Evolutionary conservation across 92 coral and sea anemone species (phyloP).

Genomic region (Scolanthus callimorphus): DNA sequence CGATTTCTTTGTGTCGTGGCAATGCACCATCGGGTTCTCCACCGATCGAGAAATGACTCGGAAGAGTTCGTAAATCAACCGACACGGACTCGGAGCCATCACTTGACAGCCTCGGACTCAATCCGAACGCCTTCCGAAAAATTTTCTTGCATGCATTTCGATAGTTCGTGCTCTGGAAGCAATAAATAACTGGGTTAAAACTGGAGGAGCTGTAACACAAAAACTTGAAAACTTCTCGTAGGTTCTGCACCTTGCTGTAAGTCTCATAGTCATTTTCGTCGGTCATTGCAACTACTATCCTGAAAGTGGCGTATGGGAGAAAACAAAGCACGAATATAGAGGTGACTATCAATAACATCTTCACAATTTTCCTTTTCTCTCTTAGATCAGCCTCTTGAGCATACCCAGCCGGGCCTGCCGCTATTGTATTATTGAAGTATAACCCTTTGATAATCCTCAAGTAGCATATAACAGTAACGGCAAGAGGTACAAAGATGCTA

Average conservation of each 20-base stretch:
- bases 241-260: constrained; percentile 16
- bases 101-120: not conserved
- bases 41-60: not conserved
- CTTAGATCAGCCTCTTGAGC: constrained; percentile 47
- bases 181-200: constrained; percentile 70
- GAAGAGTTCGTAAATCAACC: not conserved
- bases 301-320: constrained; percentile 46
- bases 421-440: constrained; percentile 63
- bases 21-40: too few relatives aligned
- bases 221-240: constrained; percentile 46
- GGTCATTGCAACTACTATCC: constrained; percentile 51
- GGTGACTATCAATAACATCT: constrained; percentile 42
- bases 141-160: constrained; percentile 37
- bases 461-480: constrained; percentile 53
- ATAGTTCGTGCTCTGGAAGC: constrained; percentile 70
- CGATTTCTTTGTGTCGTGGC: too few relatives aligned
- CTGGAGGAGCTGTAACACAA: constrained; percentile 50
- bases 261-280: constrained; percentile 11
- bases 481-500: constrained; percentile 38
- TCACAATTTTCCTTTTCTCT: constrained; percentile 57
- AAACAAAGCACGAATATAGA: constrained; percentile 46
- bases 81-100: not conserved
- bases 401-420: constrained; percentile 35
- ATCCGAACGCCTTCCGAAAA: constrained; percentile 4
- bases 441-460: constrained; percentile 62